phyloP scores from a whole-genome alignment of 2,888 invertebrate species.

The Spisula solida region DNA sequence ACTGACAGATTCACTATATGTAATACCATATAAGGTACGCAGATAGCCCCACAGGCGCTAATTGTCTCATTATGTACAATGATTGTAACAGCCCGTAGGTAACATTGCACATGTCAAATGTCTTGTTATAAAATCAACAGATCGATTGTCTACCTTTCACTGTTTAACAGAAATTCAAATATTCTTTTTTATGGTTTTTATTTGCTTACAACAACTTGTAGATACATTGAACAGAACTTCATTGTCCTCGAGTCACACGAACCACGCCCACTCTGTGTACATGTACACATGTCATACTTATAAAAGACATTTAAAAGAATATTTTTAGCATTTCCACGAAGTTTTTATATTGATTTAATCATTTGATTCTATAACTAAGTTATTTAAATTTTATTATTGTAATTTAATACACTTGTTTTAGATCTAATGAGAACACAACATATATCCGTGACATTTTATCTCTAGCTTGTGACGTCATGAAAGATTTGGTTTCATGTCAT shows the following conservation, averaged over 20 bases:
- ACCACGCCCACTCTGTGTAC: background rate
- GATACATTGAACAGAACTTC: background rate
- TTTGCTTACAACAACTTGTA: background rate
- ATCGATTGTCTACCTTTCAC: background rate
- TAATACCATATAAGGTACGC: background rate
- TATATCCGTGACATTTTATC: too few relatives aligned
- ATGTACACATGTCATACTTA: background rate
- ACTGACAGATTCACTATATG: background rate
- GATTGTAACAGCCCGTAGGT: background rate
- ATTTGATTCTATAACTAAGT: background rate
- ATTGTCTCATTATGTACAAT: background rate
- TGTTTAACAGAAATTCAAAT: background rate
- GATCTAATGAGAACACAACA: too few relatives aligned
- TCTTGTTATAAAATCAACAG: background rate
- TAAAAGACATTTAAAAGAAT: background rate
- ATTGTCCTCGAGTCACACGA: background rate
- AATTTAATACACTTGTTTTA: too few relatives aligned
- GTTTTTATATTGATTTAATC: background rate
- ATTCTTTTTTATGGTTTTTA: background rate
- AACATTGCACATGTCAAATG: background rate
- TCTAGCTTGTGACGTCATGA: too few relatives aligned
- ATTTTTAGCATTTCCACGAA: background rate
- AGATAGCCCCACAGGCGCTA: background rate
- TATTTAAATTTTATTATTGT: too few relatives aligned
- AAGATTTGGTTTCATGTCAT: too few relatives aligned